A percentile compares a stretch with the other conserved stretches of the same genome.
Evolutionary conservation across 2,888 invertebrate genomes (phyloP).

Genomic region (Agrotis ipsilon): DNA sequence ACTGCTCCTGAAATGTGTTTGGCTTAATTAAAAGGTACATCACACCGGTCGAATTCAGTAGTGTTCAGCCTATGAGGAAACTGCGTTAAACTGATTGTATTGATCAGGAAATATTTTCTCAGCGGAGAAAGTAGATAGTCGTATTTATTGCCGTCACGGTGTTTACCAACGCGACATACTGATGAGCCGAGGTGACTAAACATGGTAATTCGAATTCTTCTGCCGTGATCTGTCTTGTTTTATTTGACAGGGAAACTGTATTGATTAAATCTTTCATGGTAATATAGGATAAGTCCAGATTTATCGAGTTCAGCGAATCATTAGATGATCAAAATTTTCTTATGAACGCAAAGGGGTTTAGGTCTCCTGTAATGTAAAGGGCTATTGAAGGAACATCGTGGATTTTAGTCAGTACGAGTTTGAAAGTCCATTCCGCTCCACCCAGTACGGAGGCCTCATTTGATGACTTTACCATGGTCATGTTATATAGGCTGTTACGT

Average conservation of each 20-base stretch:
- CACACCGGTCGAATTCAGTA: no score
- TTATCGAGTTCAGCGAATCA: neutral
- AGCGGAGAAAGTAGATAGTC: conserved; percentile 49
- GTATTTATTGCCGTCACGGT: conserved; percentile 51
- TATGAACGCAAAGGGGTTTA: no score
- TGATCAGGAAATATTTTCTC: conserved; percentile 58
- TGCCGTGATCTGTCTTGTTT: conserved; percentile 13
- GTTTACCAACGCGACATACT: conserved; percentile 45
- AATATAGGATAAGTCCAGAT: neutral
- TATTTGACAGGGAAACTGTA: conserved; percentile 16
- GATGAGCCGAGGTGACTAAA: conserved; percentile 40
- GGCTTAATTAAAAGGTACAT: no score
- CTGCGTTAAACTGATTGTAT: conserved; percentile 27
- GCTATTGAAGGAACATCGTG: no score
- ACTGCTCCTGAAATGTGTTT: no score
- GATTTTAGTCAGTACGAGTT: no score
- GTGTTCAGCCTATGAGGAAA: neutral
- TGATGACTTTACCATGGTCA: no score
- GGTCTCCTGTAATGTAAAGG: no score
- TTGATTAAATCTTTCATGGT: neutral
- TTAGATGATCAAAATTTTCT: no score
- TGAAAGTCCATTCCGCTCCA: no score
- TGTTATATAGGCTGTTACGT: no score
- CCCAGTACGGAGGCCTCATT: no score
- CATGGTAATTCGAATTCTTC: conserved; percentile 61